phyloP scores from a whole-genome alignment of 2,797 vertebrate genomes.

The Eidolon dupreanum region DNA sequence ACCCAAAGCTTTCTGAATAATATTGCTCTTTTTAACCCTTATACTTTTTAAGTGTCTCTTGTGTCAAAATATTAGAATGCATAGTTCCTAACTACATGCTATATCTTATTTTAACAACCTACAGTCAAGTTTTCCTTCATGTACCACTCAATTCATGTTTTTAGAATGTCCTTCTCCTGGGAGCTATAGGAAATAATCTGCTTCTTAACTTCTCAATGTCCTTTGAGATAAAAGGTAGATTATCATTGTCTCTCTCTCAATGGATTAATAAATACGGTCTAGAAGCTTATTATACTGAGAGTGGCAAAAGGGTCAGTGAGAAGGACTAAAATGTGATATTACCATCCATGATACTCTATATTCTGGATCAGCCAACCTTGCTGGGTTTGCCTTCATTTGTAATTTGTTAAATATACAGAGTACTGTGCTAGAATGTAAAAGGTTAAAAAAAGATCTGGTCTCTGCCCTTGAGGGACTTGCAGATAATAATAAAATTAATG shows the following conservation, averaged over 20 bases:
- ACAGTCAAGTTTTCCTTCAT: neutral
- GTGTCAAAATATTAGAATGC: conserved; percentile 1
- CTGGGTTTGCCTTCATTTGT: neutral
- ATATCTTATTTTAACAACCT: neutral
- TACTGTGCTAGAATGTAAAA: neutral
- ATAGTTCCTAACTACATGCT: neutral
- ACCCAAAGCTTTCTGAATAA: conserved; percentile 49
- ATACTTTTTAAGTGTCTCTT: conserved; percentile 9
- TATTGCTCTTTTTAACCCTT: neutral
- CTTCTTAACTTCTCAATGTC: conserved; percentile 32
- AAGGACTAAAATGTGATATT: neutral
- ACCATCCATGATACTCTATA: neutral
- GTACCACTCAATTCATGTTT: neutral
- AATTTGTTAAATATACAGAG: conserved; percentile 35
- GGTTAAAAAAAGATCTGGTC: neutral
- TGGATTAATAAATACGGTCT: neutral
- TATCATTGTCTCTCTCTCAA: neutral
- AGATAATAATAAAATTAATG: conserved; percentile 24
- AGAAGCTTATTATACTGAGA: neutral
- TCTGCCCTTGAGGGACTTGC: neutral
- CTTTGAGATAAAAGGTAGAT: conserved; percentile 1
- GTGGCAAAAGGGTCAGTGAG: neutral
- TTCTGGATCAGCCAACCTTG: conserved; percentile 23
- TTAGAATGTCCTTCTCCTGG: conserved; percentile 11
- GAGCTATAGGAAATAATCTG: conserved; percentile 5